Conservation (phyloP, 37 sponge, comb jelly and placozoan species). For the Chondrilla cf. caribensis region DNA sequence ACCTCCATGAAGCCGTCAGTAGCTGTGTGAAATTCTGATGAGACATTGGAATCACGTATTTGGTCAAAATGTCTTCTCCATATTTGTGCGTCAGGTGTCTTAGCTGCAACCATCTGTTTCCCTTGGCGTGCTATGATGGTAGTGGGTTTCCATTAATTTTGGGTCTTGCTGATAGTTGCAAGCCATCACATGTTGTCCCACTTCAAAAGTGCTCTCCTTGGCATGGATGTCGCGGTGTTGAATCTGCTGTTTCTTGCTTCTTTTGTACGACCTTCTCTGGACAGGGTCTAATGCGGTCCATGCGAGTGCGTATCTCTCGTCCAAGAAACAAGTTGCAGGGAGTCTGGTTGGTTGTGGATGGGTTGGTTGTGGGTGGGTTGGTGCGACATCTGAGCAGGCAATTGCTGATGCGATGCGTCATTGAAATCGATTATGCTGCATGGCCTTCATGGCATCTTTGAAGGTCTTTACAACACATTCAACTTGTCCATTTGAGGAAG, state of each 20-base stretch:
- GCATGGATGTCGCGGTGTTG: constrained; percentile 6
- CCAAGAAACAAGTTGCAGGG: constrained; percentile 10
- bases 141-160: constrained; percentile 14
- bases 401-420: background rate
- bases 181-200: constrained; percentile 31
- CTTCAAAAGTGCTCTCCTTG: background rate
- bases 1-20: too few relatives aligned
- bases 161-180: constrained; percentile 27
- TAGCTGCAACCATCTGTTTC: background rate
- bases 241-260: constrained; percentile 25
- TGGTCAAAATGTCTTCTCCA: constrained; percentile 42
- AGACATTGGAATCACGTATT: background rate
- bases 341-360: background rate
- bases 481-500: constrained; percentile 22
- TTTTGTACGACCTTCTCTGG: background rate
- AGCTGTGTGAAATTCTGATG: too few relatives aligned
- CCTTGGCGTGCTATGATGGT: background rate
- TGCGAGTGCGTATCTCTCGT: background rate
- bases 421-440: background rate
- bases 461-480: constrained; percentile 17
- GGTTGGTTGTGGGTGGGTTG: constrained; percentile 6
- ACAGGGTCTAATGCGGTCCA: constrained; percentile 26
- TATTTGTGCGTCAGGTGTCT: background rate
- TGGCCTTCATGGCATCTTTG: constrained; percentile 7
- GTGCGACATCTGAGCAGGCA: constrained; percentile 9